Percentiles rank a stretch among this genome's conserved stretches.
These are phyloP conservation scores for Fopius arisanus DNA, from an alignment of 1,140 invertebrate genomes.

Conservation along the genomic window DNA sequence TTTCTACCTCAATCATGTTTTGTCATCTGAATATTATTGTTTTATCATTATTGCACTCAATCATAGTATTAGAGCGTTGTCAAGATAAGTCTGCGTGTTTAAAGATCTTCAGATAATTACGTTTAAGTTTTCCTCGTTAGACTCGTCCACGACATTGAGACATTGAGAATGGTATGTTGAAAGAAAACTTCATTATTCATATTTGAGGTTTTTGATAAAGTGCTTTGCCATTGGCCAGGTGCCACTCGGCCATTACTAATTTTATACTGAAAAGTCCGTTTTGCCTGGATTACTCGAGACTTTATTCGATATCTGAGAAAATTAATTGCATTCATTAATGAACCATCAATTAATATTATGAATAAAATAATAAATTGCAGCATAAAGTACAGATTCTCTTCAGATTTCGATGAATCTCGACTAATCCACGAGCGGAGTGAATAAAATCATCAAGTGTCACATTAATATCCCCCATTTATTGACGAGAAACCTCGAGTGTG, in stretches of 20 bases:
- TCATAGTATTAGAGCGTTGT: background rate
- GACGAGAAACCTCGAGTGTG: constrained; percentile 24
- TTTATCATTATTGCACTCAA: background rate
- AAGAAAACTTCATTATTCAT: constrained; percentile 50
- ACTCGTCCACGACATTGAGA: constrained; percentile 56
- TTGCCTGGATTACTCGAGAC: background rate
- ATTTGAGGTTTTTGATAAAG: constrained; percentile 27
- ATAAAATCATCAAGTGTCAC: constrained; percentile 2
- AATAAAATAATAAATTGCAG: background rate
- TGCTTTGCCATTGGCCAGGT: background rate
- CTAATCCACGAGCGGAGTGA: background rate
- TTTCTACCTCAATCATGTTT: background rate
- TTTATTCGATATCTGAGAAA: background rate
- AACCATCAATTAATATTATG: background rate
- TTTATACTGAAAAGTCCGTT: background rate
- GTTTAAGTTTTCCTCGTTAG: constrained; percentile 43
- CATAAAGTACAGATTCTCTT: background rate
- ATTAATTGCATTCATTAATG: background rate
- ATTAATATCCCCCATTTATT: background rate
- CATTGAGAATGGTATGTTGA: constrained; percentile 61
- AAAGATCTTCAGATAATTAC: constrained; percentile 13
- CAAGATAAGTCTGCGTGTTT: constrained; percentile 1
- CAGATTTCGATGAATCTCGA: constrained; percentile 4
- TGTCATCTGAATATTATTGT: background rate
- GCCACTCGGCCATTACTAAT: background rate